Evolutionary conservation across 2,797 vertebrate species (phyloP), one percentile per base, ranked within the genome.

Genomic region (Molossus molossus): DNA sequence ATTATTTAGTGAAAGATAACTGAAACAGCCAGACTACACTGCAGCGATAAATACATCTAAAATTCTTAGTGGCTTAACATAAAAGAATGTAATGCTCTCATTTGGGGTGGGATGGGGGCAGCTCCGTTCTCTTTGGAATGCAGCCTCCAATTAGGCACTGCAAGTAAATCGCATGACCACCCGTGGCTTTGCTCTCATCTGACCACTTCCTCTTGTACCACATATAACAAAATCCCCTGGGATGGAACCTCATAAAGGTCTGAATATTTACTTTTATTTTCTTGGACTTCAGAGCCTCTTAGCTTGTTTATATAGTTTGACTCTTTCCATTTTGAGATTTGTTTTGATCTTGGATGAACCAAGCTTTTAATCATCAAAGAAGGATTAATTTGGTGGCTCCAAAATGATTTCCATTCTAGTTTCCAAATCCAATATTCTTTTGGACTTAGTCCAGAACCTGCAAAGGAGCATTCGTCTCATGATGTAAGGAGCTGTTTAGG

Each of bases 311-410:
- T 60, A 6, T 57, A 40, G 40, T 72, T 80, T 83, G 72, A 72
- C 62, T 95, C 27, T 86, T 94, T 58, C 40, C 58, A 40, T 86
- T 84, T 90, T 84, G 77, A 58, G 60, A 81, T 96, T 85, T 84
- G 21, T 73, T 94, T 95, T 87, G 53, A 75, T 64, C 67, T 69
- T 69, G 88, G 76, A 58, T 77, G 9, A 23, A 67, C 25, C 7
- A 73, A 84, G 33, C 55, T 95, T 93, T 95, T 90, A 75, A 53
- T 95, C 67, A 97, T 90, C 90, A 93, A 95, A 91, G 53, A 87
- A 83, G 70, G 50, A 85, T 92, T 92, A 90, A 65, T 91, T 87
- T 87, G 60, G 83, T 93, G 81, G 57, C 76, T 90, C 53, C n/a
- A 93, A 85, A 95, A 73, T 57, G 67, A 90, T 88, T 88, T 85